Evolutionary conservation across 2,113 vertebrate species (phyloP).

Genomic region (Orientallactaga bullata): DNA sequence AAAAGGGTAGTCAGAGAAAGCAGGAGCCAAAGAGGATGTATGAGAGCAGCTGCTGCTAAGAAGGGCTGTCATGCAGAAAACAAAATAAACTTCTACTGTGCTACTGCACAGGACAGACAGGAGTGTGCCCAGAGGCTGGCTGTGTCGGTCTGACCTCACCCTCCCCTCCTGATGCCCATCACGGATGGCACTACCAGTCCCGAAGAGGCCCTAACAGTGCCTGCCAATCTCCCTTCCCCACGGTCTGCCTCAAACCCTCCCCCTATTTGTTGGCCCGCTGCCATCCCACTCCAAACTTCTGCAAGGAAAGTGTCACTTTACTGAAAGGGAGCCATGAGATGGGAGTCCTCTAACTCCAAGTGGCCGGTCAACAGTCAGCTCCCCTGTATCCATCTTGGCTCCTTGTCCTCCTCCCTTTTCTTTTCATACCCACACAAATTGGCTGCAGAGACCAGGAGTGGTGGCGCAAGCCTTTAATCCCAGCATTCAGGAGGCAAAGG

Average conservation of each 20-base stretch:
- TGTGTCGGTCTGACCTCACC: background rate
- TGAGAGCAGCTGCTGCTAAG: accelerated
- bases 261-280: background rate
- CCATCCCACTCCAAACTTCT: too few species aligned
- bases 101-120: background rate
- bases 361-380: too few species aligned
- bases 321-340: background rate
- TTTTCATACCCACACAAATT: accelerated
- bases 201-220: accelerated
- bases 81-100: background rate
- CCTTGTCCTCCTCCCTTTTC: background rate
- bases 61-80: background rate
- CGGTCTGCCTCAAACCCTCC: background rate
- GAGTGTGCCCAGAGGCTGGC: background rate
- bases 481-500: too few species aligned
- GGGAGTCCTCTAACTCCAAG: background rate
- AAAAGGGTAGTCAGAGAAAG: background rate
- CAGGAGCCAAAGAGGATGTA: background rate
- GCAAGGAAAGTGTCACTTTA: background rate
- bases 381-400: background rate
- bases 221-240: background rate
- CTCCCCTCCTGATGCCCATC: background rate
- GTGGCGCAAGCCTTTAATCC: too few species aligned
- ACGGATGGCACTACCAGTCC: constrained; percentile 6
- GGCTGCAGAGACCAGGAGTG: background rate